Conservation (phyloP, 2,888 invertebrate genomes). For the Xiphydria camelus region DNA sequence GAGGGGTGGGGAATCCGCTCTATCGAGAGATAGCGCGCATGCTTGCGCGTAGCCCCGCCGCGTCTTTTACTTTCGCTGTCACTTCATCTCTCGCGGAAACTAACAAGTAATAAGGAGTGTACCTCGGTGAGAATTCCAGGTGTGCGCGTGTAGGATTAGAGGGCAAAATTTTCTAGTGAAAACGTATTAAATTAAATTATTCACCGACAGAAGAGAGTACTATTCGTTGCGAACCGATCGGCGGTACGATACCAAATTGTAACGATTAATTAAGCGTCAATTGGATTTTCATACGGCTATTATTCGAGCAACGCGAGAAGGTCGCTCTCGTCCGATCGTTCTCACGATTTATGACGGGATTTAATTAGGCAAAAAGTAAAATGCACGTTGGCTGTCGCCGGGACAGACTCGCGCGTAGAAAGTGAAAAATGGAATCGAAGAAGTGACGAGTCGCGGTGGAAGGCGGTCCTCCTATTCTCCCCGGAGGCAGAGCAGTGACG, state of each 20-base stretch:
- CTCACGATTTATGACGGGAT: not conserved
- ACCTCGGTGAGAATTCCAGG: slow-evolving; percentile 17
- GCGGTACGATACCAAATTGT: slow-evolving; percentile 16
- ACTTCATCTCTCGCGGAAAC: not conserved
- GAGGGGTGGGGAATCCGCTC: too few relatives aligned
- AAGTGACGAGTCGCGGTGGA: too few relatives aligned
- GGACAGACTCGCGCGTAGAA: too few relatives aligned
- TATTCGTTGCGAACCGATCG: slow-evolving; percentile 10
- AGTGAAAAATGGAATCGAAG: too few relatives aligned
- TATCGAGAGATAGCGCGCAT: too few relatives aligned
- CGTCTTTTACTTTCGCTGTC: too few relatives aligned
- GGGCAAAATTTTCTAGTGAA: slow-evolving; percentile 16
- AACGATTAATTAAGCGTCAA: slow-evolving; percentile 12
- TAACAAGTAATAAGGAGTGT: slow-evolving; percentile 2
- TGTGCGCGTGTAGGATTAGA: slow-evolving; percentile 16
- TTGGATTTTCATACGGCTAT: too few relatives aligned
- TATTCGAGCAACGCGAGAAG: not conserved
- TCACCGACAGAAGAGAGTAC: slow-evolving; percentile 10
- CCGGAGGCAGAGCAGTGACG: too few relatives aligned
- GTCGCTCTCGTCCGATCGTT: not conserved
- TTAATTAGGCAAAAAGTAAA: too few relatives aligned
- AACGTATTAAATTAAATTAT: slow-evolving; percentile 18
- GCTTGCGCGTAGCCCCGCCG: too few relatives aligned
- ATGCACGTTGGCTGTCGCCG: too few relatives aligned
- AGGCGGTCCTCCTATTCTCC: too few relatives aligned